Evolutionary conservation across 2,888 invertebrate species (phyloP), one percentile per base, ranked within the genome.

Genomic region (Catocala sponsa): DNA sequence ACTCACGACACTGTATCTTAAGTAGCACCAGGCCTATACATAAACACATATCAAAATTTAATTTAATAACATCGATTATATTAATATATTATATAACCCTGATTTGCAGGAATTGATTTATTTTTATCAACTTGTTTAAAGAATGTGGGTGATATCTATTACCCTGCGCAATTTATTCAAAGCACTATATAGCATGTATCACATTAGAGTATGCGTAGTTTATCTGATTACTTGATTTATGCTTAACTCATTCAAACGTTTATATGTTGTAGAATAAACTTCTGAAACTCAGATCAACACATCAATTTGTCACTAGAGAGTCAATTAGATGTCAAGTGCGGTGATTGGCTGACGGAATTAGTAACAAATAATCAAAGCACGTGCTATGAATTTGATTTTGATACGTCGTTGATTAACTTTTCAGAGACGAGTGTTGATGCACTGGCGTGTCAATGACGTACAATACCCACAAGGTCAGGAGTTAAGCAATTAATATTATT

Each of bases 71-170:
- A 44, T 15, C 43, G 42, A 48, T 59, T 42, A 48, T 33, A 11
- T 41, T 55, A 48, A 15, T 44, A 46, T 32, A 13, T 32, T 38
- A 7, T 55, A 6, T 52, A 52, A 15, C 33, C 49, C 51, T 66
- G 44, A 59, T 75, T 74, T 65, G 62, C 66, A 68, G 77, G 72
- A 79, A 77, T 76, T 74, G 73, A 71, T 70, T 72, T 70, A 6
- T 56, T 71, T 38, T 58, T 58, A 12, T 47, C 9, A 63, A 53
- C 43, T 64, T 60, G 13, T 56, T 72, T 62, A 56, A 32, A 43
- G 51, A 38, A 12, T 44, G 41, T 44, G 41, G 12, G 42, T 43
- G 11, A 25, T 44, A 41, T 15, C 32, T 49, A 47, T 41, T 50
- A 50, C 48, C 57, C 61, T 63, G 55, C 59, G 55, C 59, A 44